A percentile compares a stretch with the other conserved stretches of the same genome.
These are phyloP conservation scores for Nymphicus hollandicus DNA, from an alignment of 2,113 vertebrate genomes.

Conservation along the genomic window DNA sequence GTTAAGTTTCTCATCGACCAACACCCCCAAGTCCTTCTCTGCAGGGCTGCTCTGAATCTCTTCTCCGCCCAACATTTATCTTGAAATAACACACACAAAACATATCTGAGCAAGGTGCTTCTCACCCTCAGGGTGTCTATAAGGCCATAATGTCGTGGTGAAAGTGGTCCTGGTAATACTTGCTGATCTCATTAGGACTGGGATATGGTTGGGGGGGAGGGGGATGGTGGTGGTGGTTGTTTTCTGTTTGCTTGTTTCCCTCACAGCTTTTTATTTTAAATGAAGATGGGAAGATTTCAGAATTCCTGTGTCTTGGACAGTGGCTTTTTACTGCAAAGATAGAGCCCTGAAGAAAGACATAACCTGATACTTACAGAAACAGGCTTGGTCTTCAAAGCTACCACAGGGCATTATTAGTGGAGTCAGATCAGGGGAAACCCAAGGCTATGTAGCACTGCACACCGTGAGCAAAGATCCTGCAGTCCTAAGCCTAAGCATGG, in stretches of 20 bases:
- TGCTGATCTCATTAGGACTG: background rate
- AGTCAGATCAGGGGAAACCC: background rate
- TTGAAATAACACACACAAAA: background rate
- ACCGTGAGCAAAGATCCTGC: background rate
- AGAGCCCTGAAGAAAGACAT: background rate
- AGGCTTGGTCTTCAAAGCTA: background rate
- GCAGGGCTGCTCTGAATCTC: too few species aligned
- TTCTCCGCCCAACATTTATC: too few species aligned
- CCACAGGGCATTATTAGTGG: background rate
- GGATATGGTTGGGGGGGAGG: background rate
- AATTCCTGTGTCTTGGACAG: background rate
- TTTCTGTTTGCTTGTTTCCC: background rate
- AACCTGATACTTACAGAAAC: background rate
- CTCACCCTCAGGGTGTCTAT: background rate
- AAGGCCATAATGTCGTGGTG: background rate
- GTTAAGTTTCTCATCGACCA: too few species aligned
- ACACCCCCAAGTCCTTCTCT: too few species aligned
- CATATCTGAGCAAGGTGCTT: background rate
- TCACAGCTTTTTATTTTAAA: background rate
- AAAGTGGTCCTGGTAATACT: background rate
- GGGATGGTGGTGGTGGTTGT: background rate
- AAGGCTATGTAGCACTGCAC: background rate
- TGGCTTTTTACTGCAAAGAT: background rate
- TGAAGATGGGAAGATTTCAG: background rate
- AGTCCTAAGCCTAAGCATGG: background rate